Conservation (phyloP, 1,140 invertebrate genomes). For the Cryptotermes secundus region DNA sequence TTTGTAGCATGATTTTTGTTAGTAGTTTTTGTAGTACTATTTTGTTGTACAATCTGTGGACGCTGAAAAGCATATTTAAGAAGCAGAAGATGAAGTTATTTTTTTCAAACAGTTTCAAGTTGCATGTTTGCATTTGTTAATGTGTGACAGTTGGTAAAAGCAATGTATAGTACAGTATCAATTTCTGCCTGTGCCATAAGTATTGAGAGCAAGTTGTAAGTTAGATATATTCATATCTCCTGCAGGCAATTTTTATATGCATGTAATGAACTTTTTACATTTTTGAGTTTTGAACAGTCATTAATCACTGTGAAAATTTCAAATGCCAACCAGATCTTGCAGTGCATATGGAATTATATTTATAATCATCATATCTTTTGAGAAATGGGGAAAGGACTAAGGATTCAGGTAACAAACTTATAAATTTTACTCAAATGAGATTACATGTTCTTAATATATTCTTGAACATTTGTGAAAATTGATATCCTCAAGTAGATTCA, state of each 20-base stretch:
- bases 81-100: conserved; percentile 25
- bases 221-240: conserved; percentile 12
- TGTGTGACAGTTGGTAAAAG: conserved; percentile 35
- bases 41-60: conserved; percentile 35
- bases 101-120: conserved; percentile 31
- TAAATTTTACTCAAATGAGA: background rate
- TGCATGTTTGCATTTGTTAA: conserved; percentile 36
- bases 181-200: conserved; percentile 33
- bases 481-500: background rate
- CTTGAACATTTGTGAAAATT: background rate
- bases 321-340: background rate
- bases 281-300: background rate
- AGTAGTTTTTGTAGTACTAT: conserved; percentile 35
- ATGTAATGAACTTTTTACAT: background rate
- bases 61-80: conserved; percentile 28
- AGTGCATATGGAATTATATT: background rate
- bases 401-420: background rate
- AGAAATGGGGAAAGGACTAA: background rate
- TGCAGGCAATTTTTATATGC: background rate
- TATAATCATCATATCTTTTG: background rate
- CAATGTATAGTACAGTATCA: conserved; percentile 33
- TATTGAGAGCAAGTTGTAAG: background rate
- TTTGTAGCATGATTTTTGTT: conserved; percentile 37
- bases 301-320: background rate
- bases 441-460: background rate